Evolutionary conservation across 2,888 invertebrate genomes (phyloP), one percentile per base, ranked within the genome.

Genomic region (Molanna angustata): DNA sequence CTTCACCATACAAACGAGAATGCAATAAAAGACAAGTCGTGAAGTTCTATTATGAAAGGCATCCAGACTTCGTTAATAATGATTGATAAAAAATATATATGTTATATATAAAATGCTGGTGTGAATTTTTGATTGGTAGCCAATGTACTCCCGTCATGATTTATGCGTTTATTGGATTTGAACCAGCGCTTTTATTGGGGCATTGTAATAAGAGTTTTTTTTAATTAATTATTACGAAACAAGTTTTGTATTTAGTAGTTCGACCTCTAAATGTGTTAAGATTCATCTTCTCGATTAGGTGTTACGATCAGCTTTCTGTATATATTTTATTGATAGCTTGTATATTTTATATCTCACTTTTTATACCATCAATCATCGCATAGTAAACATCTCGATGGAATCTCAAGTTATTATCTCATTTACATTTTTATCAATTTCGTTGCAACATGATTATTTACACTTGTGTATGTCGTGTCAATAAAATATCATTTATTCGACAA

Each of bases 121-220:
- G 46, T 52, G 47, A 52, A 40, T 40, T 49, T 45, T 54, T 54
- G 49, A 49, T 35, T 49, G 49, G 55, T 45, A 49, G 55, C 55
- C 32, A 42, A 14, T 52, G 16, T 27, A 31, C 19, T 32, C 41
- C 27, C 17, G 31, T 43, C 31, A 52, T 55, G 44, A 55, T 52
- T 55, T 55, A 55, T 55, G 37, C 51, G 47, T 55, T 52, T 52
- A 55, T 55, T 51, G 44, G 18, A 22, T 35, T 31, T 33, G 40
- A 33, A 42, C 35, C 37, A 42, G 44, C 44, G 27, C 33, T 40
- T 55, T 49, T 52, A 55, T 52, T 48, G 48, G 39, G 52, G 37
- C 41, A 44, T 33, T 52, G 47, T 52, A 52, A 47, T 41, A 41
- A 47, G 33, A 22, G 35, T 20, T 47, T 19, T 35, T 46, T 52